These are phyloP conservation scores for Mimas tiliae DNA, from an alignment of 2,888 invertebrate genomes.

Conservation along the genomic window DNA sequence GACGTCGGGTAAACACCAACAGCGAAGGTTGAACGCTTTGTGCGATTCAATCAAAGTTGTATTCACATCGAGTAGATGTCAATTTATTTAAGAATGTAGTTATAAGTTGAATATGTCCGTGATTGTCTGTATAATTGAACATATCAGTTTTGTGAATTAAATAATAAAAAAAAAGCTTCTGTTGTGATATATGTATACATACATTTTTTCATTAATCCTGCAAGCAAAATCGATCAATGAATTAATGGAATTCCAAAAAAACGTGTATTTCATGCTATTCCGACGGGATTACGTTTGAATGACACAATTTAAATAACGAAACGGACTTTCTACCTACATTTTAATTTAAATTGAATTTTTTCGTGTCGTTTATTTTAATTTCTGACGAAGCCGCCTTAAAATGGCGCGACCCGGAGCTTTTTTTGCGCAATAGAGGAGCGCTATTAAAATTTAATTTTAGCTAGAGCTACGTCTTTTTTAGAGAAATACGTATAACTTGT, in stretches of 20 bases:
- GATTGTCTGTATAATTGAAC: too few relatives aligned
- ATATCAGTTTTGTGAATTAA: too few relatives aligned
- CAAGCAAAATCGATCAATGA: constrained; percentile 28
- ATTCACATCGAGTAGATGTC: too few relatives aligned
- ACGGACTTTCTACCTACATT: constrained; percentile 36
- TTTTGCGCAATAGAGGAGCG: constrained; percentile 18
- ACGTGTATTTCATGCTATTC: constrained; percentile 30
- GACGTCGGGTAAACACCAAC: constrained; percentile 49
- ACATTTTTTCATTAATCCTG: constrained; percentile 15
- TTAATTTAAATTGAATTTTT: constrained; percentile 39
- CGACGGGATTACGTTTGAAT: constrained; percentile 35
- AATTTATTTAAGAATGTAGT: too few relatives aligned
- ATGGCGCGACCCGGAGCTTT: constrained; percentile 9
- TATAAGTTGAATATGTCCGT: too few relatives aligned
- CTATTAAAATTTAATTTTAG: constrained; percentile 27
- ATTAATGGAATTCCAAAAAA: constrained; percentile 36
- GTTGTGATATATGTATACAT: background rate
- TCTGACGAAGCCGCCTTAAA: constrained; percentile 16
- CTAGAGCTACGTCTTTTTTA: constrained; percentile 11
- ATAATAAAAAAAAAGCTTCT: too few relatives aligned
- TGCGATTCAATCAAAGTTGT: constrained; percentile 53
- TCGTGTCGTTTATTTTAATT: constrained; percentile 41
- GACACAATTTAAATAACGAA: constrained; percentile 44
- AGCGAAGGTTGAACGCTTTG: constrained; percentile 50
- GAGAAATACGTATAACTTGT: background rate